Evolutionary conservation across 2,113 vertebrate genomes (phyloP), one percentile per base, ranked within the genome.

Genomic region (Centrocercus urophasianus): DNA sequence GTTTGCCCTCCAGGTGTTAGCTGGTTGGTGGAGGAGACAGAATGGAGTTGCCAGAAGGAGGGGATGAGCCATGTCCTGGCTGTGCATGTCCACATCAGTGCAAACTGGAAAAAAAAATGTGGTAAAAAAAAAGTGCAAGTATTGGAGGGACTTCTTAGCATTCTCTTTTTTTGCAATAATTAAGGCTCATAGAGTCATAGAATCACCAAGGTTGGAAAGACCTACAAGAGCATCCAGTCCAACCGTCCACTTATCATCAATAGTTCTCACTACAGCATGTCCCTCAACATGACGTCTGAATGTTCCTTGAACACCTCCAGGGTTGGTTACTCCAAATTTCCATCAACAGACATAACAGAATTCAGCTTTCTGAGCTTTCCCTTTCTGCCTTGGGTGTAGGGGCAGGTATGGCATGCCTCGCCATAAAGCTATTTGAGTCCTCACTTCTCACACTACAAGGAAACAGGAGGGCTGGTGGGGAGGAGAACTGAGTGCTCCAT

Each of bases 341-440:
- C 65, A 28, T 1, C 40, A 59, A 20, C 57, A 75, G 59, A 6
- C 1, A 84, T 61, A 47, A 19, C 87, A 79, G 32, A 28, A 11
- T 67, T 34, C 28, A 85, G 40, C 15, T 9, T 32, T 77, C 61
- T 27, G n/a, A 63, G 40, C 19, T 42, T 61, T 75, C 42, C 52
- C 28, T 4, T 28, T 36, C 52, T 61, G 77, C 52, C 65, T 42
- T 22, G 34, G 42, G 15, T 65, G 61, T 61, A 16, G 71, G 56
- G 63, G 32, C 32, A 5, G 63, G 5, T 30, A 16, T 25, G 17
- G 11, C 0, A 78, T 21, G 67, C 8, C 8, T 6, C 8, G 1
- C 64, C 16, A n/a, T 22, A 7, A 75, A 82, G 65, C n/a, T 36
- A 45, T 3, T 2, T 22, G 9, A 2, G 10, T 72, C 20, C 25